Conservation (phyloP, 2,797 vertebrate genomes). For the Etheostoma nigrum region DNA sequence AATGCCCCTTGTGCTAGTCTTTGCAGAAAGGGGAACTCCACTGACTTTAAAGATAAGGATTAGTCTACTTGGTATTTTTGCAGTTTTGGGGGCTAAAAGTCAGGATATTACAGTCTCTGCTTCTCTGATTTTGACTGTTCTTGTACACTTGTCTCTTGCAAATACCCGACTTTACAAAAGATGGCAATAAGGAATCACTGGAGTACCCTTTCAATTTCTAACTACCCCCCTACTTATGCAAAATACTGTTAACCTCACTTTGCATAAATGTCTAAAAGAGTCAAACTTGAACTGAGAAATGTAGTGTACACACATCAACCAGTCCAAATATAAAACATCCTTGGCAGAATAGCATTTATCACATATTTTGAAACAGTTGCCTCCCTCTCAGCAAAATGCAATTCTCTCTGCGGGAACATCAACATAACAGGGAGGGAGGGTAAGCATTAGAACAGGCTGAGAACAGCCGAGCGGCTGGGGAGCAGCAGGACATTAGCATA, state of each 20-base stretch:
- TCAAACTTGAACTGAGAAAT: background rate
- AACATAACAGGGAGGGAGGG: slow-evolving; percentile 43
- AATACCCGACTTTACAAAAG: background rate
- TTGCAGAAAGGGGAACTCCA: background rate
- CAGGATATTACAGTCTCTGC: background rate
- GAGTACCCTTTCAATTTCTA: background rate
- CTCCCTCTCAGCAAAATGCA: slow-evolving; percentile 38
- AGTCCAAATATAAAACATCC: background rate
- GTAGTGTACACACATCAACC: background rate
- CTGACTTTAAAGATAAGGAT: background rate
- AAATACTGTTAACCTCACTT: background rate
- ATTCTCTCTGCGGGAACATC: slow-evolving; percentile 58
- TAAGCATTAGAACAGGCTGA: slow-evolving; percentile 36
- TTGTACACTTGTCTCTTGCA: background rate
- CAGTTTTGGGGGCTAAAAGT: background rate
- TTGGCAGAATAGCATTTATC: slow-evolving; percentile 13
- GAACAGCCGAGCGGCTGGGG: slow-evolving; percentile 44
- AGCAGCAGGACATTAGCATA: slow-evolving; percentile 71
- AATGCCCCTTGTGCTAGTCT: slow-evolving; percentile 14
- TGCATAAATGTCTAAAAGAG: background rate
- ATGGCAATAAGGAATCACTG: background rate
- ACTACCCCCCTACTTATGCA: accelerated
- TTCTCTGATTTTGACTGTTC: background rate
- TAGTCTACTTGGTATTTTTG: background rate
- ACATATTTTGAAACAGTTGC: slow-evolving; percentile 35